phyloP scores from a whole-genome alignment of 2,797 vertebrate species.

The Pseudomugil gertrudae region DNA sequence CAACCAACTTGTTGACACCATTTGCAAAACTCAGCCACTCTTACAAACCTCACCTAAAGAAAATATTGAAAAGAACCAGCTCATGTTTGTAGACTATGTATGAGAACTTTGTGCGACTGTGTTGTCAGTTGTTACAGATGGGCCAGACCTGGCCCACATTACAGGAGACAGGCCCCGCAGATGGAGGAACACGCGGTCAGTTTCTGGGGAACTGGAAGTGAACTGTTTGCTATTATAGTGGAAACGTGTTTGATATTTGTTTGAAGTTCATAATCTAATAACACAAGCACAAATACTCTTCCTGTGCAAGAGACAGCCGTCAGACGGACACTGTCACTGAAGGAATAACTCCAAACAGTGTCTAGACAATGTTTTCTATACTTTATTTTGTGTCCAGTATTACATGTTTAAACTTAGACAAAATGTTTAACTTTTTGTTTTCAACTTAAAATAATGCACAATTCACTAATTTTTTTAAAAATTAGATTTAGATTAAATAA shows the following conservation, averaged over 20 bases:
- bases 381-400: neutral
- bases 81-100: neutral
- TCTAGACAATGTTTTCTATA: conserved; percentile 60
- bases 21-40: neutral
- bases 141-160: conserved; percentile 2
- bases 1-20: conserved; percentile 16
- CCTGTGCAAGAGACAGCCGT: conserved; percentile 69
- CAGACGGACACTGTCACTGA: conserved; percentile 52
- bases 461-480: neutral
- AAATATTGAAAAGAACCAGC: neutral
- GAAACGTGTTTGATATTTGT: conserved; percentile 77
- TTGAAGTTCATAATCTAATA: conserved; percentile 78
- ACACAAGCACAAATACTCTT: conserved; percentile 67
- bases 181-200: conserved; percentile 61
- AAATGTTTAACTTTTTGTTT: neutral
- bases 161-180: conserved; percentile 46
- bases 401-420: neutral
- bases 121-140: neutral
- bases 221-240: conserved; percentile 76
- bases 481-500: no score
- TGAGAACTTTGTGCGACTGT: neutral
- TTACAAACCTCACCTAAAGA: neutral
- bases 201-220: conserved; percentile 77
- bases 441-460: neutral
- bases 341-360: conserved; percentile 60